Base-by-base conservation (phyloP, 2,888 invertebrate genomes). In the Dicyrtomina minuta region DNA sequence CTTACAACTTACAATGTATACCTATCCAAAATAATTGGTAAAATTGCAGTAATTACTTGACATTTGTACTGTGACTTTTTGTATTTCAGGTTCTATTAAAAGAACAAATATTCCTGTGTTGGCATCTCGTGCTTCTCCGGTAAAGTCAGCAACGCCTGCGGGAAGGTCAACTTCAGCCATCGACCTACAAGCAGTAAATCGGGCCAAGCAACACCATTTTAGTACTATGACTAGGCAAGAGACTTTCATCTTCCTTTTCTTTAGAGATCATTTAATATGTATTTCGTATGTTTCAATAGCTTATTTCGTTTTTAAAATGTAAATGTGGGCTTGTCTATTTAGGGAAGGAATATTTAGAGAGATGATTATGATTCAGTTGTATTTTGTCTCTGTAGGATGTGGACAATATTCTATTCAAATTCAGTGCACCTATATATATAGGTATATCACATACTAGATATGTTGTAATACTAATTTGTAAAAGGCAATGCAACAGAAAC, bases 181-280 rank as follows among this genome's bases (percentile, higher is more conserved):
- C 80, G 96, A 97, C 85, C 87, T 94, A 76, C 92, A 92, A 81
- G 93, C 94, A 43, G 94, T 90, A 41, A 92, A 93, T 82, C 85
- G 95, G 56, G 95, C 94, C 43, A 89, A 90, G 79, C 72, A 79
- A 73, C 74, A 76, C 64, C 76, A 77, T 33, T 77, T 77, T 67
- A 76, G 74, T 67, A 76, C 76, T 46, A 26, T 74, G 49, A 71
- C 33, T 5, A 33, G 33, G 33, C 33, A 33, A 33, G 33, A 33
- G 33, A 33, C 8, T 3, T 33, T n/a, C n/a, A n/a, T n/a, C 8
- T 33, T 33, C 33, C 4, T 33, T 33, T 33, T 33, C 33, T 33
- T 33, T n/a, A 68, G 76, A 74, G 51, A 68, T 64, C n/a, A 26
- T 26, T 62, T n/a, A 27, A 64, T 58, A 24, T 49, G 3, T 20